A percentile compares a stretch with the other conserved stretches of the same genome.
Evolutionary conservation across 92 coral and sea anemone species (phyloP).

Genomic region (Porites lobata): DNA sequence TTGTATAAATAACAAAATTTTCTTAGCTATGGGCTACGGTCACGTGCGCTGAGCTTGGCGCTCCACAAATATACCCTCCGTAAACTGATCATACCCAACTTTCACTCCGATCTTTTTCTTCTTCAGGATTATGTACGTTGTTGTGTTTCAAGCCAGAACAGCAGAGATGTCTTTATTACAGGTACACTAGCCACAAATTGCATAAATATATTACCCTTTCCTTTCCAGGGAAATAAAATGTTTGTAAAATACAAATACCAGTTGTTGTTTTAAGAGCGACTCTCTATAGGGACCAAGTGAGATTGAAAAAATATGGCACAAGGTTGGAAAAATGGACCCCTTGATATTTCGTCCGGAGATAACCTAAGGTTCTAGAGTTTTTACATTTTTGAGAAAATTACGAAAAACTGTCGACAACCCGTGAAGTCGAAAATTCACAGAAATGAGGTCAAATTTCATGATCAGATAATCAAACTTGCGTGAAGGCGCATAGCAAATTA

Average conservation of each 20-base stretch:
- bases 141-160: conserved; percentile 79
- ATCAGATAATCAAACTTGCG: conserved; percentile 33
- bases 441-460: conserved; percentile 38
- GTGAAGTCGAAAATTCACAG: conserved; percentile 29
- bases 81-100: no score
- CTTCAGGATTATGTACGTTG: conserved; percentile 91
- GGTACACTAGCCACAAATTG: conserved; percentile 48
- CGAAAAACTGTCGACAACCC: conserved; percentile 52
- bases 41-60: no score
- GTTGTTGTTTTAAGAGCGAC: conserved; percentile 22
- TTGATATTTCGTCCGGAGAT: conserved; percentile 53
- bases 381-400: conserved; percentile 53
- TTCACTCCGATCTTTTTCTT: not conserved
- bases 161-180: conserved; percentile 90
- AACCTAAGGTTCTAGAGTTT: conserved; percentile 49
- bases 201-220: no score
- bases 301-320: conserved; percentile 18
- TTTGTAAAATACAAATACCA: no score
- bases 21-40: no score
- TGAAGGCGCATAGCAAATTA: conserved; percentile 25
- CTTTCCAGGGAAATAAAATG: no score
- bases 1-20: no score
- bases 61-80: no score
- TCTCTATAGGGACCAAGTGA: conserved; percentile 39
- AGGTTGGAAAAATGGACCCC: conserved; percentile 37